A percentile compares a stretch with the other conserved stretches of the same genome.
Conservation (phyloP, 2,797 vertebrate genomes). For the Onychomys arenicola region DNA sequence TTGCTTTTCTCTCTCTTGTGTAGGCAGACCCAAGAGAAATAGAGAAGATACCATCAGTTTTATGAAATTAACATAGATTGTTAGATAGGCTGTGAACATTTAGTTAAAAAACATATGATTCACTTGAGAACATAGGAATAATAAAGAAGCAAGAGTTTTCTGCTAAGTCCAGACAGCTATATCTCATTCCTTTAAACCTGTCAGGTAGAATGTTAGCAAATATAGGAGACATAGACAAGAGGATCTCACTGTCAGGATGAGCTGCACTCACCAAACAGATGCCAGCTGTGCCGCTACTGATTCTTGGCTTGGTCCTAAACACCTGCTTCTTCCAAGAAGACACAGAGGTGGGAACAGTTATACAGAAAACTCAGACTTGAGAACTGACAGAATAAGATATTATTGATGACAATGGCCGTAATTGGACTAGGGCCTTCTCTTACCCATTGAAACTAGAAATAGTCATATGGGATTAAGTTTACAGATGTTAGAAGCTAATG, state of each 20-base stretch:
- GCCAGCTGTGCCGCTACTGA: constrained; percentile 1
- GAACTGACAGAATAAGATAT: constrained; percentile 27
- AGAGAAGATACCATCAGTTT: not conserved
- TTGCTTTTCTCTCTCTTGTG: not conserved
- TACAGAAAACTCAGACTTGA: not conserved
- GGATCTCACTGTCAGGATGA: constrained; percentile 21
- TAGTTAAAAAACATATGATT: constrained; percentile 64
- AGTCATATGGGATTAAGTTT: not conserved
- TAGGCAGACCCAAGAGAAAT: not conserved
- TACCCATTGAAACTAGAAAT: constrained; percentile 3
- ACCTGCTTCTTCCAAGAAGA: not conserved
- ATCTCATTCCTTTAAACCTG: constrained; percentile 53
- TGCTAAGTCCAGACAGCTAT: constrained; percentile 11
- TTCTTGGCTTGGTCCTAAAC: constrained; percentile 59
- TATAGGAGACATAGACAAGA: not conserved
- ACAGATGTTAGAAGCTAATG: constrained; percentile 5
- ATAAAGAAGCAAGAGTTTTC: constrained; percentile 52
- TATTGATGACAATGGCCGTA: not conserved
- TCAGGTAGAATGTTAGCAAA: constrained; percentile 44
- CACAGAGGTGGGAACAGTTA: not conserved
- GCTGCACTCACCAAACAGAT: not conserved
- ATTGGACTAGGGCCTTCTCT: not conserved
- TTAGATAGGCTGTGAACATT: constrained; percentile 15
- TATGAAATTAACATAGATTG: constrained; percentile 50
- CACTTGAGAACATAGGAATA: constrained; percentile 37